These are phyloP conservation scores for Eupithecia centaureata DNA, from an alignment of 2,888 invertebrate genomes.

Conservation along the genomic window DNA sequence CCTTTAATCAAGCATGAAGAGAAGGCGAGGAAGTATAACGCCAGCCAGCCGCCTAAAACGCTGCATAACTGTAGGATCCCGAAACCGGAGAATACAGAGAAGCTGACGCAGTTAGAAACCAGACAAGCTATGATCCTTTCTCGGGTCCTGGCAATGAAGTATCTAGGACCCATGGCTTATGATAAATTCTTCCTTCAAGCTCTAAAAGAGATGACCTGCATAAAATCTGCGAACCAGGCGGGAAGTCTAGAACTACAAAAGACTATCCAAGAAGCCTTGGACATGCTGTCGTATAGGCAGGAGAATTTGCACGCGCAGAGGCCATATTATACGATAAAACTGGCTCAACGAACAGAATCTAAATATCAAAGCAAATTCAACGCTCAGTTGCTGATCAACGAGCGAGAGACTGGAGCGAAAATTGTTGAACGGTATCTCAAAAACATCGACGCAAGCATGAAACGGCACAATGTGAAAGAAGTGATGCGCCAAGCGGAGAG, in stretches of 20 bases:
- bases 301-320: conserved; percentile 75
- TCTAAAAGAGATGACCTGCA: conserved; percentile 63
- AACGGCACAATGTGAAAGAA: conserved; percentile 67
- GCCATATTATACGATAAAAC: conserved; percentile 75
- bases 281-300: conserved; percentile 70
- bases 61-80: conserved; percentile 71
- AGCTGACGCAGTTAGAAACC: conserved; percentile 76
- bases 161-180: conserved; percentile 78
- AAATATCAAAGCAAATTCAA: conserved; percentile 71
- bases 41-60: conserved; percentile 47
- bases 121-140: conserved; percentile 68
- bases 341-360: conserved; percentile 75
- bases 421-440: conserved; percentile 69
- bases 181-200: conserved; percentile 78
- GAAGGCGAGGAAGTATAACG: neutral
- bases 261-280: conserved; percentile 64
- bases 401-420: conserved; percentile 69
- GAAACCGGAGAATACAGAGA: conserved; percentile 57
- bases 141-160: conserved; percentile 78
- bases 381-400: conserved; percentile 64
- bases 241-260: conserved; percentile 63
- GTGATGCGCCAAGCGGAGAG: conserved; percentile 73
- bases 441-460: conserved; percentile 68
- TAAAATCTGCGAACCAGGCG: conserved; percentile 69
- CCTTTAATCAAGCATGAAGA: conserved; percentile 72